A percentile compares a stretch with the other conserved stretches of the same genome.
Conservation (phyloP, 2,113 vertebrate species). For the Sander lucioperca region DNA sequence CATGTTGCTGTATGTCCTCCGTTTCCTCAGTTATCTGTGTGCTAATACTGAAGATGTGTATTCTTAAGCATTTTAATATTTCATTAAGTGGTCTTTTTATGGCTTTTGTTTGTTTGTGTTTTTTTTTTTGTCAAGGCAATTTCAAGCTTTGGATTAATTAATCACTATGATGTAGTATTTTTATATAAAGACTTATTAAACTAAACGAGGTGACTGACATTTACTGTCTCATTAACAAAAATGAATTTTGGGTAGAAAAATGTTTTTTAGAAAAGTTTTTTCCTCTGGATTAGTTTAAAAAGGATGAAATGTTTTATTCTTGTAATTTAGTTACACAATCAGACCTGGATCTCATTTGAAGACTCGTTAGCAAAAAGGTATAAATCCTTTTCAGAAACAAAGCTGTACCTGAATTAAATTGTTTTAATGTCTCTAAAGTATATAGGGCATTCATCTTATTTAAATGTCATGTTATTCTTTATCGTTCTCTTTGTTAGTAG, state of each 20-base stretch:
- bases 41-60: background rate
- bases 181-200: constrained; percentile 48
- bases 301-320: constrained; percentile 12
- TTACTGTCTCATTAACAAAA: constrained; percentile 66
- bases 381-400: constrained; percentile 3
- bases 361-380: background rate
- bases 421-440: background rate
- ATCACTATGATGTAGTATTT: constrained; percentile 46
- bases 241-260: constrained; percentile 40
- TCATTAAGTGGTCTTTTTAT: no score
- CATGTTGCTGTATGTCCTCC: background rate
- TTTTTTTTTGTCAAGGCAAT: background rate
- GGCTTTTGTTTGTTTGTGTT: no score
- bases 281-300: constrained; percentile 13
- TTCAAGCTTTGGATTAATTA: constrained; percentile 45
- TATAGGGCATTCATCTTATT: background rate
- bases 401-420: background rate
- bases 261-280: no score
- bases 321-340: background rate
- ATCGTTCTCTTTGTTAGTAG: background rate
- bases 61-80: no score
- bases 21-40: background rate
- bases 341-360: constrained; percentile 5
- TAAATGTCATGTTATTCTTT: background rate
- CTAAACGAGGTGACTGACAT: constrained; percentile 68